Conservation (phyloP, 2,888 invertebrate genomes). For the Brassicogethes aeneus region DNA sequence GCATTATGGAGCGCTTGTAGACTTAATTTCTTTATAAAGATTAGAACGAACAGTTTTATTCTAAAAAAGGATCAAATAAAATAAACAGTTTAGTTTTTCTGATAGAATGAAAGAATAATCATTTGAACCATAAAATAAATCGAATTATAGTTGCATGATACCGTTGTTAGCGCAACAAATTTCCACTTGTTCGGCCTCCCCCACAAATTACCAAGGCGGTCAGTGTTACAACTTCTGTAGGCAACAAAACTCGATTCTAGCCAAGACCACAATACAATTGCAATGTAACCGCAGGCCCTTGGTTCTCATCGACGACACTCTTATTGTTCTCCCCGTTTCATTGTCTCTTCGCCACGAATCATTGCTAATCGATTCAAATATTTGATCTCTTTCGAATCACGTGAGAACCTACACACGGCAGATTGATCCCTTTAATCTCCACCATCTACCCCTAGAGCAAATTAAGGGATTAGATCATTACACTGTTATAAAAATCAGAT, state of each 20-base stretch:
- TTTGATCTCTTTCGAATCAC: slow-evolving; percentile 11
- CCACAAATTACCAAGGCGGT: slow-evolving; percentile 10
- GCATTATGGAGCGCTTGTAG: too few species aligned
- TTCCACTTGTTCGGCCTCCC: slow-evolving; percentile 1
- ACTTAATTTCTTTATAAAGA: too few species aligned
- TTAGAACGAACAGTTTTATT: too few species aligned
- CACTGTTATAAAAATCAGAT: too few species aligned
- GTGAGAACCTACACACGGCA: slow-evolving; percentile 11
- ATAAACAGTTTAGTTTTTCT: too few species aligned
- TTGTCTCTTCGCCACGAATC: neutral
- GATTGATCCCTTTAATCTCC: neutral
- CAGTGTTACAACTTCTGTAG: slow-evolving; percentile 16
- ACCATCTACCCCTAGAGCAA: neutral
- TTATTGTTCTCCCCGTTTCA: neutral
- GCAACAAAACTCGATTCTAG: slow-evolving; percentile 20
- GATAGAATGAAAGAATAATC: too few species aligned
- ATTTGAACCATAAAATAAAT: too few species aligned
- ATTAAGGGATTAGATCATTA: neutral
- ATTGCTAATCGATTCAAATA: neutral
- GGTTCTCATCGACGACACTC: slow-evolving; percentile 21
- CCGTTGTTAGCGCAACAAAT: slow-evolving; percentile 1
- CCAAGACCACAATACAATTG: slow-evolving; percentile 25
- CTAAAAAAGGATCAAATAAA: too few species aligned
- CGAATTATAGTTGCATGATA: too few species aligned
- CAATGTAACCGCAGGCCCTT: slow-evolving; percentile 25